A percentile compares a stretch with the other conserved stretches of the same genome.
Conservation (phyloP, 2,888 invertebrate genomes). For the Euspilapteryx auroguttella region DNA sequence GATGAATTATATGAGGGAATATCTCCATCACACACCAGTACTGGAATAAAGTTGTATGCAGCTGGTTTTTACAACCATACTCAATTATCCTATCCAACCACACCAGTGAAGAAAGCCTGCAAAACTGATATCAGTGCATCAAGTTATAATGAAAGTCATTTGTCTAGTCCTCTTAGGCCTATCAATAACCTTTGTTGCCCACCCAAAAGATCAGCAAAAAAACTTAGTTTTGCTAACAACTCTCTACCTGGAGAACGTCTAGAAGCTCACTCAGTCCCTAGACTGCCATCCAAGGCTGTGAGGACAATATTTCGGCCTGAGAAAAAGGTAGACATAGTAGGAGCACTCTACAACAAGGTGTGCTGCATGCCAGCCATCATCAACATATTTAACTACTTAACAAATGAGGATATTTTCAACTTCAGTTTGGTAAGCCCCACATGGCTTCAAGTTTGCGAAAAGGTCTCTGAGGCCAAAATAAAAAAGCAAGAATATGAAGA, state of each 20-base stretch:
- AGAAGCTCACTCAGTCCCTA: constrained; percentile 19
- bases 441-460: constrained; percentile 35
- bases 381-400: constrained; percentile 33
- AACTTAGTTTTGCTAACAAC: constrained; percentile 35
- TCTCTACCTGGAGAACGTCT: constrained; percentile 33
- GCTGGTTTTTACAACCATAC: neutral
- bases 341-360: constrained; percentile 22
- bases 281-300: constrained; percentile 13
- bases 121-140: constrained; percentile 21
- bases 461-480: constrained; percentile 20
- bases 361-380: constrained; percentile 26
- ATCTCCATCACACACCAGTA: too few species aligned
- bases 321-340: constrained; percentile 41
- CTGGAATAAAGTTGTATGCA: neutral
- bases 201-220: constrained; percentile 28
- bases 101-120: constrained; percentile 35
- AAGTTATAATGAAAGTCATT: constrained; percentile 3
- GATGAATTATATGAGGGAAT: constrained; percentile 17
- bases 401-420: constrained; percentile 36
- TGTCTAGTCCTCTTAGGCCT: constrained; percentile 8
- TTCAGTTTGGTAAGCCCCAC: constrained; percentile 33
- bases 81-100: constrained; percentile 28
- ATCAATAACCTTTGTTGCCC: constrained; percentile 13
- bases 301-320: constrained; percentile 26
- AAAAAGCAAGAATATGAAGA: constrained; percentile 22